phyloP scores from a whole-genome alignment of 2,888 invertebrate species.

The Drosophila buzzatii region DNA sequence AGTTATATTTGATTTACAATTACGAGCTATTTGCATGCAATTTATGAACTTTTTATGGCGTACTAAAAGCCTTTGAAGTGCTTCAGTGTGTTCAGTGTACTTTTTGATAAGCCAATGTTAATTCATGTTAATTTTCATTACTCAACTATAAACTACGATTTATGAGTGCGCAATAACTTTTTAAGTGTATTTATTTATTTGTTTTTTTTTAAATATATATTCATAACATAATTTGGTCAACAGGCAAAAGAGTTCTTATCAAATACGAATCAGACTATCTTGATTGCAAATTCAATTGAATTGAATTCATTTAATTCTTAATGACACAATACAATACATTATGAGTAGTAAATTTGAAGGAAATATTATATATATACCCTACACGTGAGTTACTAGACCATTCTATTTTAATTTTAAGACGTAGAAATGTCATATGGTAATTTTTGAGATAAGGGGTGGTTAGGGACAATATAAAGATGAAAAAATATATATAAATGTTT shows the following conservation, averaged over 20 bases:
- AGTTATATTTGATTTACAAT: slow-evolving; percentile 4
- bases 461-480: too few relatives aligned
- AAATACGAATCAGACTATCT: too few relatives aligned
- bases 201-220: too few relatives aligned
- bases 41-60: background rate
- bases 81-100: background rate
- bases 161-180: background rate
- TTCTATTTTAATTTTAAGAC: too few relatives aligned
- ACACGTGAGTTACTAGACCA: too few relatives aligned
- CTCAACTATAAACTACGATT: background rate
- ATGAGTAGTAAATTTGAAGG: background rate
- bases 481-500: too few relatives aligned
- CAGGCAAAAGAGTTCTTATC: too few relatives aligned
- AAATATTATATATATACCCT: too few relatives aligned
- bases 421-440: too few relatives aligned
- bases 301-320: background rate
- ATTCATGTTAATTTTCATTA: background rate
- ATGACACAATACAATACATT: background rate
- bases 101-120: background rate
- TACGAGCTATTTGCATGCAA: background rate
- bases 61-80: background rate
- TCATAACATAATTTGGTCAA: too few relatives aligned
- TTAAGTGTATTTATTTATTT: background rate
- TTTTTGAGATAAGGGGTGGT: too few relatives aligned
- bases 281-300: too few relatives aligned